Evolutionary conservation across 1,140 invertebrate genomes (phyloP), one percentile per base, ranked within the genome.

Genomic region (Pseudomyrmex cubaensis): DNA sequence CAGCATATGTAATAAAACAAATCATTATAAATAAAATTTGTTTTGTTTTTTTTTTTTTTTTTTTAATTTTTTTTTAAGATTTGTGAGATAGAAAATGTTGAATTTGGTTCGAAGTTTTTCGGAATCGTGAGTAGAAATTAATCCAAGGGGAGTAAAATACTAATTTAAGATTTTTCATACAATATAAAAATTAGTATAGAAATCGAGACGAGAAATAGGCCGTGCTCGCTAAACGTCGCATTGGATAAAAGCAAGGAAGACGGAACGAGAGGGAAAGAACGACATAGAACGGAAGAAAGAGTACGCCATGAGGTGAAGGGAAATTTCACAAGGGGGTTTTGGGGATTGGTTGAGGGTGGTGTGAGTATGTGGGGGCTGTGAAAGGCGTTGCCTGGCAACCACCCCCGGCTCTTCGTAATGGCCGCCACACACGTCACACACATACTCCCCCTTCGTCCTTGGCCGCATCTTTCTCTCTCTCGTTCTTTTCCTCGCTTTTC

Each of bases 371-470:
- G 93, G 92, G 92, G 92, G 90, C 83, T 92, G 35, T 35, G 92
- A 93, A 93, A 93, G 91, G 90, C 92, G 93, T 94, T 94, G 93
- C 93, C 89, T 90, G 90, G 93, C 93, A 94, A 94, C 93, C 90
- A 91, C 92, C 91, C 92, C 91, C 89, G 88, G 90, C 86, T 90
- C 90, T 90, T 87, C 89, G 93, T 93, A 93, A 94, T 94, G 93
- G 93, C 93, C 90, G 93, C 93, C 93, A 94, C 93, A 94, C 93
- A 94, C 93, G 93, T 93, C 91, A 93, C 93, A 92, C 90, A 91
- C 90, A 92, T 90, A 86, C 87, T 88, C 86, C 78, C 83, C 73
- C 87, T 57, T 86, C 74, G 85, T 85, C 75, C 52, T 87, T 86
- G 86, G 70, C 88, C 84, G 85, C 86, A 77, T 85, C 85, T 66